phyloP scores from a whole-genome alignment of 2,113 vertebrate genomes.

The Lamprotornis superbus region DNA sequence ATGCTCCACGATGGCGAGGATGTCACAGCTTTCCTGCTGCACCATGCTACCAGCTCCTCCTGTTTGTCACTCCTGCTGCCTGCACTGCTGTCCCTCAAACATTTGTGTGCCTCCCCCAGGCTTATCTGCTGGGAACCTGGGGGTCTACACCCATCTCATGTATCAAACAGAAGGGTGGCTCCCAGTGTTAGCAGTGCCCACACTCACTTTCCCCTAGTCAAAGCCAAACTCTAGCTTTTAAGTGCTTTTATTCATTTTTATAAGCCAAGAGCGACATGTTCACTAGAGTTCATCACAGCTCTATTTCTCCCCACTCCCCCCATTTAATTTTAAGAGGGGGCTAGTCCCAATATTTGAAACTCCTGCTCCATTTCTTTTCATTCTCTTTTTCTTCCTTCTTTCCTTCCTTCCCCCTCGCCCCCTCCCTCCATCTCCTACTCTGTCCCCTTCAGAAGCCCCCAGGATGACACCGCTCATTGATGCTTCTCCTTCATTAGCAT shows the following conservation, averaged over 20 bases:
- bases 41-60: not conserved
- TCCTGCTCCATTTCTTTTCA: constrained; percentile 12
- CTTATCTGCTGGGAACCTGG: not conserved
- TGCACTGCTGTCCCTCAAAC: not conserved
- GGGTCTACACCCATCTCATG: not conserved
- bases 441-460: constrained; percentile 77
- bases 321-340: not conserved
- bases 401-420: not conserved
- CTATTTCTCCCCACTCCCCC: not conserved
- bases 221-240: not conserved
- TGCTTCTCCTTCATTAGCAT: constrained; percentile 91
- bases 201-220: not conserved
- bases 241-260: not conserved
- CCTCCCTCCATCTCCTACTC: constrained; percentile 48
- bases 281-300: not conserved
- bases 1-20: not conserved
- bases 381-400: constrained; percentile 55
- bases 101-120: not conserved
- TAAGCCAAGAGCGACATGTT: not conserved
- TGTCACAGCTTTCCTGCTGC: not conserved
- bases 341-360: constrained; percentile 36
- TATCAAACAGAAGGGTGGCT: not conserved
- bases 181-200: not conserved
- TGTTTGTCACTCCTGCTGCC: not conserved
- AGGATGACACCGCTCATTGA: constrained; percentile 90